These are phyloP conservation scores for Petrosia ficiformis DNA, from an alignment of 37 sponge, comb jelly and placozoan genomes.

Conservation along the genomic window DNA sequence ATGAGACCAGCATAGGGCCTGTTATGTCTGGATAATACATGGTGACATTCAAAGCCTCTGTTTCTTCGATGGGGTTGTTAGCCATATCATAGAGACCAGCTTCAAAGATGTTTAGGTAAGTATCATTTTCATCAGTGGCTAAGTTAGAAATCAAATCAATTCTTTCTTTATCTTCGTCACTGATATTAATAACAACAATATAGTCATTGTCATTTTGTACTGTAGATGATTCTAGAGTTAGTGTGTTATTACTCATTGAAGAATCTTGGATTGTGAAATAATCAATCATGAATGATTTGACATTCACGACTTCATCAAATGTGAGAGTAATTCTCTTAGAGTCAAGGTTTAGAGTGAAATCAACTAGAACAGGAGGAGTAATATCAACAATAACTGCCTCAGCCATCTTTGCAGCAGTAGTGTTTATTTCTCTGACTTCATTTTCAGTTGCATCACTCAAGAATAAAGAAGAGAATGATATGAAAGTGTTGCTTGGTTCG, in stretches of 20 bases:
- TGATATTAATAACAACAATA: constrained; percentile 56
- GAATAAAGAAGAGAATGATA: constrained; percentile 43
- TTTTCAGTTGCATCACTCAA: constrained; percentile 53
- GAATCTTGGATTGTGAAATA: constrained; percentile 50
- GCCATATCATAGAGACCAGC: constrained; percentile 69
- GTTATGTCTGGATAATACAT: constrained; percentile 50
- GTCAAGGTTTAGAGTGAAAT: constrained; percentile 66
- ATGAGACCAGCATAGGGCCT: constrained; percentile 54
- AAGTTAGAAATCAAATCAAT: constrained; percentile 40
- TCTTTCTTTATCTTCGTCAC: constrained; percentile 59
- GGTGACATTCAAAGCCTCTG: constrained; percentile 14
- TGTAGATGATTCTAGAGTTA: constrained; percentile 32
- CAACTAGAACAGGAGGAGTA: constrained; percentile 47
- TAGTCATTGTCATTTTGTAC: constrained; percentile 39
- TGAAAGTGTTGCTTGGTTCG: constrained; percentile 33
- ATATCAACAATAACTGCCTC: constrained; percentile 29
- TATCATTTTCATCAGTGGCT: constrained; percentile 59
- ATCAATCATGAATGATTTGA: constrained; percentile 19
- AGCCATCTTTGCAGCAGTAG: constrained; percentile 16
- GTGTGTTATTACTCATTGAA: constrained; percentile 15
- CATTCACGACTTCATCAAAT: constrained; percentile 86
- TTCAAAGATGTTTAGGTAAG: constrained; percentile 63
- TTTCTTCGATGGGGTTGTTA: constrained; percentile 30
- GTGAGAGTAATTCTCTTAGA: constrained; percentile 42
- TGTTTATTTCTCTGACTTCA: constrained; percentile 17